Base-by-base conservation (phyloP, 2,888 invertebrate species). In the Parapristionchus giblindavisi region DNA sequence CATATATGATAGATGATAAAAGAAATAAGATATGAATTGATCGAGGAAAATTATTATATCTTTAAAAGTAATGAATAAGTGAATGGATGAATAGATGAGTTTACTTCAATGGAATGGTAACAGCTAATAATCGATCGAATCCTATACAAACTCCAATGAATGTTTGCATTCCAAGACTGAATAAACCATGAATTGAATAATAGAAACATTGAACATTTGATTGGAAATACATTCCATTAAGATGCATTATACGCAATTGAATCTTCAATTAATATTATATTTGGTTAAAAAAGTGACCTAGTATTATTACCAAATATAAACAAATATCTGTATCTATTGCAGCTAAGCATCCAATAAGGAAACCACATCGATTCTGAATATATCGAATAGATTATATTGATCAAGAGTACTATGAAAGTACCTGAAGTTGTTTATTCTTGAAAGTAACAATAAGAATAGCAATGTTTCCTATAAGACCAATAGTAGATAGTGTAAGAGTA, bases 141-240 rank as follows among this genome's bases (percentile, higher is more conserved):
- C 82, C 82, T 17, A 82, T 72, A 14, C 79, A 60, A 3, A 82
- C 70, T 24, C 82, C 80, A 60, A 82, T 73, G 21, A 77, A 78
- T 32, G 80, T 77, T 54, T 82, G 82, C 58, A 79, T 76, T 60
- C 79, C 79, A n/a, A 82, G 43, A 2, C 79, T 78, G 54, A 80
- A 80, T 17, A 82, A 76, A 5, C 82, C 82, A 40, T 79, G 78
- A n/a, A 72, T 66, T 6, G 79, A 79, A 21, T 76, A 60, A 3
- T 76, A 63, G 54, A 79, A 82, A 61, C 82, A 82, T 14, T 54
- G 32, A 24, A 54, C 48, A 27, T 79, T 80, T 1, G 78, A 73
- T 5, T 80, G 38, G 65, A 76, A 68, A 36, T 78, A 80, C 65
- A 66, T 68, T 32, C 77, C 70, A 32, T 73, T 36, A 14, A 80